A percentile compares a stretch with the other conserved stretches of the same genome.
These are phyloP conservation scores for Characodon lateralis DNA, from an alignment of 2,797 vertebrate species.

Conservation along the genomic window DNA sequence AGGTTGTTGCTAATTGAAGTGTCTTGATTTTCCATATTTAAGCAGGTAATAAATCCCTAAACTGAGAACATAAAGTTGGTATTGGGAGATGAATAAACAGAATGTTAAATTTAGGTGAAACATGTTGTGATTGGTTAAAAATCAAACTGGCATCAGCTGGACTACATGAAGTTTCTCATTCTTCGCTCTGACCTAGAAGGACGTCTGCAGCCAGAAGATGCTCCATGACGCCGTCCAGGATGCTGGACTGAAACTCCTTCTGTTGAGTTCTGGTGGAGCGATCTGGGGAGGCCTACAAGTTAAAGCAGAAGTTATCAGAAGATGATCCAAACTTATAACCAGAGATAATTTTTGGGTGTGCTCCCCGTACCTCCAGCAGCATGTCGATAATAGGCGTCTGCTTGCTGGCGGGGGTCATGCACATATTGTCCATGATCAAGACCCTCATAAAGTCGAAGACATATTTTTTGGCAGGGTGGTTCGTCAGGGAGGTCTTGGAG, in stretches of 20 bases:
- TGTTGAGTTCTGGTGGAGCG: constrained; percentile 97
- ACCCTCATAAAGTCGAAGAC: constrained; percentile 99
- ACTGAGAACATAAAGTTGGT: neutral
- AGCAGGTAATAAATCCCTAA: neutral
- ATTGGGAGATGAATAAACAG: neutral
- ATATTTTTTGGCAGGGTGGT: constrained; percentile 97
- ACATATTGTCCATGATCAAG: constrained; percentile 97
- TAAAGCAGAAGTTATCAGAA: neutral
- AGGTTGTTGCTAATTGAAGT: neutral
- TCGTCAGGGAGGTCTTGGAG: constrained; percentile 95
- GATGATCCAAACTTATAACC: neutral
- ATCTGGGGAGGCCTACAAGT: constrained; percentile 91
- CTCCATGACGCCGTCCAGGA: constrained; percentile 98
- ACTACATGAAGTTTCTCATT: neutral
- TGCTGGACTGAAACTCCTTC: constrained; percentile 97
- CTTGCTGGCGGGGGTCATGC: constrained; percentile 94
- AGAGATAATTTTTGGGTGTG: no score
- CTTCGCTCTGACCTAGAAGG: constrained; percentile 85
- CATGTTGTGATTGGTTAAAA: neutral
- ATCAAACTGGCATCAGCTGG: no score
- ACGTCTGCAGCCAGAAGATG: constrained; percentile 97
- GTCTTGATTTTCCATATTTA: constrained; percentile 7
- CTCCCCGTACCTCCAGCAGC: constrained; percentile 88
- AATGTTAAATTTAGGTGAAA: neutral
- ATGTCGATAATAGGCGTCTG: constrained; percentile 96